These are phyloP conservation scores for Theretra japonica DNA, from an alignment of 2,888 invertebrate species.

Conservation along the genomic window DNA sequence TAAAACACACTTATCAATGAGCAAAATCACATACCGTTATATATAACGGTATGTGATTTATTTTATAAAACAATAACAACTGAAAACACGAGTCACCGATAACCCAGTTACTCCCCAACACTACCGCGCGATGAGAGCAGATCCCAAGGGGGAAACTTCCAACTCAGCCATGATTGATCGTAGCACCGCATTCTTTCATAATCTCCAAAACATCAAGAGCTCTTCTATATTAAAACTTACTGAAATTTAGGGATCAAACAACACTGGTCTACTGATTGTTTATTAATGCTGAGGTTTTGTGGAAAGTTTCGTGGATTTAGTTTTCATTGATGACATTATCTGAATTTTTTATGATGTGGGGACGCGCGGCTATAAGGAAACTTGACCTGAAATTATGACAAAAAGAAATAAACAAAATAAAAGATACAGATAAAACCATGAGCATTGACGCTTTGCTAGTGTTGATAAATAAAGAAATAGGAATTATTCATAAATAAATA, in stretches of 20 bases:
- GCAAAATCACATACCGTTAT: no score
- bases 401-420: no score
- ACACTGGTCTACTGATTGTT: not conserved
- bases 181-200: constrained; percentile 23
- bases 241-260: not conserved
- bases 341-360: no score
- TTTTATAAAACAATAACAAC: not conserved
- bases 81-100: constrained; percentile 3
- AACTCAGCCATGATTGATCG: constrained; percentile 30
- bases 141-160: constrained; percentile 29
- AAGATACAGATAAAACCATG: no score
- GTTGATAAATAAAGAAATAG: no score
- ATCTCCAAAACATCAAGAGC: constrained; percentile 17
- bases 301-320: not conserved
- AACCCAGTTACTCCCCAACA: not conserved
- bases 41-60: no score
- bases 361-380: no score
- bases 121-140: constrained; percentile 25
- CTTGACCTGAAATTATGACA: no score
- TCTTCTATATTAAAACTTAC: not conserved
- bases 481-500: no score
- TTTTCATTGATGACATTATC: not conserved
- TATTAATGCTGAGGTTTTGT: constrained; percentile 3
- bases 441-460: no score
- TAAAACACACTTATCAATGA: no score